A percentile compares a stretch with the other conserved stretches of the same genome.
Conservation (phyloP, 2,888 invertebrate species). For the Apoderus coryli region DNA sequence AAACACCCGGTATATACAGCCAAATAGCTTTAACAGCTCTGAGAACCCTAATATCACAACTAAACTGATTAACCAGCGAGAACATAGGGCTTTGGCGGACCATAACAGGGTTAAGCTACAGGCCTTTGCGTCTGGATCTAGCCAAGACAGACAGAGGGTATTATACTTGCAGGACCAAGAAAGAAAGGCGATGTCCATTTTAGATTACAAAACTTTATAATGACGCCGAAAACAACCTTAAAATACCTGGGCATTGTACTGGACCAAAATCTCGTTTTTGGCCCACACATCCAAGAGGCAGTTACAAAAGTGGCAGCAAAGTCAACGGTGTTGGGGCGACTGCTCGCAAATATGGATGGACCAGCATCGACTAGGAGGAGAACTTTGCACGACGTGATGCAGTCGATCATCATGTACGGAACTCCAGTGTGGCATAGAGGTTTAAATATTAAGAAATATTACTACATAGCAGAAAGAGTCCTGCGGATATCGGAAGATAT, state of each 20-base stretch:
- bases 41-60: no score
- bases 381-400: no score
- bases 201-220: not conserved
- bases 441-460: not conserved
- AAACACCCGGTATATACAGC: no score
- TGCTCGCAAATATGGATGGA: no score
- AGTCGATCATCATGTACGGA: conserved; percentile 11
- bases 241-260: conserved; percentile 13
- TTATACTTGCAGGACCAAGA: not conserved
- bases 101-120: no score
- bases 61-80: no score
- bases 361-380: no score
- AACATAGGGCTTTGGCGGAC: no score
- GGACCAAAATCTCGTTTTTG: conserved; percentile 4
- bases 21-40: no score
- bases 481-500: no score
- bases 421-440: conserved; percentile 13
- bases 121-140: no score
- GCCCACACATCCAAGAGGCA: conserved; percentile 8
- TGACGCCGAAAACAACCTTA: conserved; percentile 1
- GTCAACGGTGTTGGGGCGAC: conserved; percentile 4
- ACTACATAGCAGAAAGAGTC: no score
- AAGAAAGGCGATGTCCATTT: conserved; percentile 1
- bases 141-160: conserved; percentile 6
- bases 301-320: conserved; percentile 6